Evolutionary conservation across 1,140 invertebrate genomes (phyloP).

Genomic region (Drosophila eugracilis): DNA sequence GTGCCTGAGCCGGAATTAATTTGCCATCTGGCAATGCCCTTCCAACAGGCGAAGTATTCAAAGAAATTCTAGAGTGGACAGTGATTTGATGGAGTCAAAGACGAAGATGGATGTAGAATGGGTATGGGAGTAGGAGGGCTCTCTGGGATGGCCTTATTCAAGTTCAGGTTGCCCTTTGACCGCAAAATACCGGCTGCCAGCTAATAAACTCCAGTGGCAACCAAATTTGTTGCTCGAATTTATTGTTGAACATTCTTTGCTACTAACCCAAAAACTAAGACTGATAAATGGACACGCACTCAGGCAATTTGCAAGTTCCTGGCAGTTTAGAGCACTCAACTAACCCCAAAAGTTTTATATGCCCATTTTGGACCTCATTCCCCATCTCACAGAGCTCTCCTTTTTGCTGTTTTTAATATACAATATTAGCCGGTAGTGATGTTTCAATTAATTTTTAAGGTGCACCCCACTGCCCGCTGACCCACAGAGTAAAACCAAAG

Average conservation of each 20-base stretch:
- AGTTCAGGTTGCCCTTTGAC: slow-evolving; percentile 65
- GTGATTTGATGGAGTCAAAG: slow-evolving; percentile 62
- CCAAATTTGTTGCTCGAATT: slow-evolving; percentile 73
- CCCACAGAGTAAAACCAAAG: not conserved
- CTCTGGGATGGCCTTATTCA: slow-evolving; percentile 7
- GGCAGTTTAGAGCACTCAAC: slow-evolving; percentile 4
- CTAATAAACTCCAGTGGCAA: slow-evolving; percentile 68
- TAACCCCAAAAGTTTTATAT: slow-evolving; percentile 29
- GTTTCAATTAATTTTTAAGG: slow-evolving; percentile 82
- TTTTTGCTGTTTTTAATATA: slow-evolving; percentile 64
- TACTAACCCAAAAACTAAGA: slow-evolving; percentile 53
- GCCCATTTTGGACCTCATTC: not conserved
- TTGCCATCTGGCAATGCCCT: slow-evolving; percentile 61
- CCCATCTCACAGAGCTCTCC: not conserved
- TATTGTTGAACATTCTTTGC: slow-evolving; percentile 70
- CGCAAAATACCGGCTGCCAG: slow-evolving; percentile 68
- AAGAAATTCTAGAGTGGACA: slow-evolving; percentile 51
- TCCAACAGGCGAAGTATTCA: slow-evolving; percentile 1
- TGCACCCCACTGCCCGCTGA: slow-evolving; percentile 26
- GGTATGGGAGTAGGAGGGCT: not conserved
- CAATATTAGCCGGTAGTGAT: slow-evolving; percentile 77
- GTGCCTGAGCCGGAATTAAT: not conserved
- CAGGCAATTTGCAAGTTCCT: slow-evolving; percentile 65
- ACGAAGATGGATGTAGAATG: slow-evolving; percentile 63
- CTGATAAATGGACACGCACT: slow-evolving; percentile 77